These are phyloP conservation scores for Nothobranchius kuhntae DNA, from an alignment of 2,113 vertebrate species.

Conservation along the genomic window DNA sequence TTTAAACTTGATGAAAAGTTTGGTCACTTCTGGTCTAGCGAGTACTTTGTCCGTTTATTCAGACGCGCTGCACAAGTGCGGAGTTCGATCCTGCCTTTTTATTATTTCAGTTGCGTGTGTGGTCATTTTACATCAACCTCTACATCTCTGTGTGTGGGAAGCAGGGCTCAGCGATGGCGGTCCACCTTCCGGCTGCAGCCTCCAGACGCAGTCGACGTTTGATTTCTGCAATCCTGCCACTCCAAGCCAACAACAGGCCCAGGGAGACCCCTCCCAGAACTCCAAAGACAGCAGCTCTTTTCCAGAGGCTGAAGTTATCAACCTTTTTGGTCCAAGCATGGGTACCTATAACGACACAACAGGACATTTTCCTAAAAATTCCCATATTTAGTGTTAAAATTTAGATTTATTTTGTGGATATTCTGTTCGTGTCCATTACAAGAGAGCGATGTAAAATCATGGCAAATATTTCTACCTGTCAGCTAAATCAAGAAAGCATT, in stretches of 20 bases:
- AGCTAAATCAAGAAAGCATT: too few species aligned
- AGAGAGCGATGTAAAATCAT: background rate
- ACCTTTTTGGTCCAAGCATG: slow-evolving; percentile 77
- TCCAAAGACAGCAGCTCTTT: slow-evolving; percentile 78
- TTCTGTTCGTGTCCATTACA: too few species aligned
- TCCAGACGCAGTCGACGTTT: slow-evolving; percentile 79
- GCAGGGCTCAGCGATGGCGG: slow-evolving; percentile 75
- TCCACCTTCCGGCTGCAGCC: slow-evolving; percentile 59
- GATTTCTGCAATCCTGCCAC: slow-evolving; percentile 83
- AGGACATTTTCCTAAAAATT: background rate
- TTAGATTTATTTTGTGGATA: too few species aligned
- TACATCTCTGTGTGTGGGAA: background rate
- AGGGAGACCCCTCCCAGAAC: slow-evolving; percentile 77
- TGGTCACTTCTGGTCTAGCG: too few species aligned
- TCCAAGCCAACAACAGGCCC: slow-evolving; percentile 70
- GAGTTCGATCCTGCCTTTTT: too few species aligned
- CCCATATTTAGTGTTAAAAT: too few species aligned
- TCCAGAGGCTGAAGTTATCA: slow-evolving; percentile 75
- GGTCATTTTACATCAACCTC: too few species aligned
- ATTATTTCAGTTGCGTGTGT: too few species aligned
- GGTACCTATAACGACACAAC: slow-evolving; percentile 61
- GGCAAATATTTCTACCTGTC: background rate
- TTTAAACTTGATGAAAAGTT: too few species aligned
- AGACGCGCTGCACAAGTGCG: too few species aligned
- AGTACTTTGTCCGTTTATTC: too few species aligned